Evolutionary conservation across 2,888 invertebrate species (phyloP), one percentile per base, ranked within the genome.

Genomic region (Urechis unicinctus): DNA sequence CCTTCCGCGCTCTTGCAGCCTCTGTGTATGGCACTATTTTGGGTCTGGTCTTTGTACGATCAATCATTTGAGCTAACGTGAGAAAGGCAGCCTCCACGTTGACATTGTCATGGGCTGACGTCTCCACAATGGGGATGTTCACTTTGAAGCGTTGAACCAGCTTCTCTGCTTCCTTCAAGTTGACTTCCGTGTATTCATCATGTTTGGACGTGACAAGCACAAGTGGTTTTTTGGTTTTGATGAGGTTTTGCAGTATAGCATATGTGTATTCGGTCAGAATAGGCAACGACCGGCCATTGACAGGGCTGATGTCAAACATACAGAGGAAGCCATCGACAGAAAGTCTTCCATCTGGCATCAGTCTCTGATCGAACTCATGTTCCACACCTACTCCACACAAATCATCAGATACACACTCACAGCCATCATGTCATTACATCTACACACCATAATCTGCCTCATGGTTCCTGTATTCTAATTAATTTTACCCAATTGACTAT

Each of bases 141-240:
- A 65, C 68, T 30, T 53, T 53, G 43, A 84, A 72, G 13, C n/a
- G 21, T 25, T 17, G 49, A 22, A 93, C 85, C 61, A 97, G 81
- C 68, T 88, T 86, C 72, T 94, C 93, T 0, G 91, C 92, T 78
- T 95, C 95, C 52, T 70, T 66, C 9, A 68, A 57, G 47, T 68
- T 69, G 30, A 87, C 83, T 68, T 92, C 92, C 74, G 87, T 88
- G 0, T 89, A 87, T 73, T 92, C 92, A 73, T 97, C 97, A 77
- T 93, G 91, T 81, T 97, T 97, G 0, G 95, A 91, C 21, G 96
- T 94, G 1, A 91, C 94, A 60, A 97, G 81, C 3, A 97, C 88
- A 17, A 96, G 85, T 0, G 97, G 97, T 74, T 96, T 95, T 79
- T 96, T 97, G 6, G 91, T 86, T 81, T 92, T 93, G 56, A 91